Conservation (phyloP, 2,797 vertebrate species). For the Coendou prehensilis region DNA sequence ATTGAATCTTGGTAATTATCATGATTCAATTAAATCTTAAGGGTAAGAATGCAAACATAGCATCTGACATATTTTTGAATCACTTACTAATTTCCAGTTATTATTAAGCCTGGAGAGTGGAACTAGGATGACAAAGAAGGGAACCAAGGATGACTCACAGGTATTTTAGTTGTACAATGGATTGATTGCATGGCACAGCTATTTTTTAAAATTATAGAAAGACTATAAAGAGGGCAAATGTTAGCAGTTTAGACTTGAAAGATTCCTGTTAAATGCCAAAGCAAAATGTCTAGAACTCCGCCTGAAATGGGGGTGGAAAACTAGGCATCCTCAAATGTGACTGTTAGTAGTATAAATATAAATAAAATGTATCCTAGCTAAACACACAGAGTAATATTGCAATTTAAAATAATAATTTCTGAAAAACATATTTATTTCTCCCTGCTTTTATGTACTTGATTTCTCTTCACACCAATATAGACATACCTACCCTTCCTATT, state of each 20-base stretch:
- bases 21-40: neutral
- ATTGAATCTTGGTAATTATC: neutral
- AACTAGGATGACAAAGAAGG: neutral
- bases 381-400: neutral
- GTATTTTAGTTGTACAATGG: neutral
- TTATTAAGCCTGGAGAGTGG: neutral
- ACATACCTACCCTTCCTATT: neutral
- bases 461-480: neutral
- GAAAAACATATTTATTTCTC: neutral
- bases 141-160: neutral
- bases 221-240: neutral
- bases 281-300: neutral
- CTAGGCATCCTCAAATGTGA: neutral
- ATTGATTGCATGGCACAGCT: neutral
- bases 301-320: neutral
- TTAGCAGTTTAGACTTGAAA: neutral
- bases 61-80: neutral
- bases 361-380: neutral
- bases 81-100: neutral
- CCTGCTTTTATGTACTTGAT: neutral
- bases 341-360: neutral
- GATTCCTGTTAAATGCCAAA: neutral
- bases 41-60: neutral
- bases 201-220: neutral
- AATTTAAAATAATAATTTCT: neutral